Evolutionary conservation across 2,888 invertebrate genomes (phyloP), one percentile per base, ranked within the genome.

Genomic region (Cheilosia vernalis): DNA sequence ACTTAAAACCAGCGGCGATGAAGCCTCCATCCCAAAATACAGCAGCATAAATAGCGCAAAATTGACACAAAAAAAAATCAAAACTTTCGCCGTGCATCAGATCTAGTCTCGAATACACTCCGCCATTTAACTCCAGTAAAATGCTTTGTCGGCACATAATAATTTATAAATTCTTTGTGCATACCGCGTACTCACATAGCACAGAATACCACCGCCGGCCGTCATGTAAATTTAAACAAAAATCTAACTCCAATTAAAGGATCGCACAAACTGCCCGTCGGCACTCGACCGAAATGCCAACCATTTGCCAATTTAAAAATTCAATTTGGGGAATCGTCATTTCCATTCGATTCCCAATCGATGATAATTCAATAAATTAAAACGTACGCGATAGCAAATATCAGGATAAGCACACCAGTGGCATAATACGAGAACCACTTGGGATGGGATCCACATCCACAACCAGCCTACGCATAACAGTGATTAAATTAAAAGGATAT

Each of bases 361-460:
- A 55, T 40, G 66, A 83, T 83, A 83, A 83, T 83, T 77, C 77
- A 78, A 67, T 83, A 67, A 83, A 78, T 83, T 83, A 78, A 83
- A 83, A 42, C 61, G 66, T 51, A 72, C 60, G n/a, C 37, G 40
- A 66, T 66, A 44, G 53, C 67, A 77, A 72, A 83, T 61, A 72
- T 72, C 72, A 70, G 17, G 37, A 76, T 76, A 44, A 81, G 63
- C 19, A 61, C 60, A 37, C 47, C 21, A 51, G 24, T 21, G 21
- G 21, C 5, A 21, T 13, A 21, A 24, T 51, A 51, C 24, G 13
- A 21, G 24, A 24, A 13, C 13, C 24, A 24, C 21, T 24, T 13
- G 21, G 24, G 51, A 24, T 4, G 51, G 19, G 37, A 55, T 21
- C 21, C 21, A 21, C 21, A 55, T 55, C 19, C 21, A n/a, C 37